Evolutionary conservation across 2,797 vertebrate species (phyloP), one percentile per base, ranked within the genome.

Genomic region (Paramormyrops hopkinsi): DNA sequence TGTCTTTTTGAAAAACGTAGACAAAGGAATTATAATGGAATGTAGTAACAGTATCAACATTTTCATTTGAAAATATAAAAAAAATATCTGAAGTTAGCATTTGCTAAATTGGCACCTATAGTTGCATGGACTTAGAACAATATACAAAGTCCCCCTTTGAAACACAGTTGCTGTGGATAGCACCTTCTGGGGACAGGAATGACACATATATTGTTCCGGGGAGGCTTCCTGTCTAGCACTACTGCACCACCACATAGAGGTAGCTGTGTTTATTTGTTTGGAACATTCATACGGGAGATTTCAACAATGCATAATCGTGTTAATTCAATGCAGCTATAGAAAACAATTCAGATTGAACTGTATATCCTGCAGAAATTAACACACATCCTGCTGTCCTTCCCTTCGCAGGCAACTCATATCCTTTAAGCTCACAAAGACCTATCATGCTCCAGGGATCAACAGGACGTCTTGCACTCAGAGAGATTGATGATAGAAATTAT

Each of bases 391-490:
- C 6, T 48, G 14, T 89, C 82, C 83, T 69, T 51, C 54, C 29
- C 88, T 62, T 65, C 41, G 41, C 22, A 41, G 62, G 2, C 46
- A 25, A 3, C 48, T 29, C n/a, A 11, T 82, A 19, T 88, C 4
- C 79, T 41, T 85, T 29, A 65, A 85, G 44, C 79, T 85, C 73
- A 56, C 37, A 12, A 53, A 37, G 41, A 44, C 41, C 46, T 56
- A 48, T 53, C 76, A 46, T 69, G n/a, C 50, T 59, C 29, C 65
- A 88, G 69, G 69, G 44, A 90, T 83, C 54, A 53, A 90, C 41
- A 88, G 87, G 54, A 76, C 59, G 89, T 90, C 89, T 90, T 37
- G 73, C 89, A 83, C 89, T 90, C 89, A 76, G 59, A 8, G 62
- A 82, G 85, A 87, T 82, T 89, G 53, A 88, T 82, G 69, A 33